These are phyloP conservation scores for Myiozetetes cayanensis DNA, from an alignment of 2,113 vertebrate species.

Conservation along the genomic window DNA sequence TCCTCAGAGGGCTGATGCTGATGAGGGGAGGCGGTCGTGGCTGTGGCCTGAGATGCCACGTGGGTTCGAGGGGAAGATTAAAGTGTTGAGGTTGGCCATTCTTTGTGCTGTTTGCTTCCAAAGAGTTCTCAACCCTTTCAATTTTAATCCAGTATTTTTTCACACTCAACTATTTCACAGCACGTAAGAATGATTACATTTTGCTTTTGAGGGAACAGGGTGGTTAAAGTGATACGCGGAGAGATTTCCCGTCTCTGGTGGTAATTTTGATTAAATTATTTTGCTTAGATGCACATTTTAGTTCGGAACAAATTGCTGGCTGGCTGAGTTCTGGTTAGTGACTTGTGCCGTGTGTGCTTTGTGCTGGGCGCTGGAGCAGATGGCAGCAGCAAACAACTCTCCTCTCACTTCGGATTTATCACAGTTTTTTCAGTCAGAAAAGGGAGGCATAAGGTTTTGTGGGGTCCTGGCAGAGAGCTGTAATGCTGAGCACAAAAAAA, in stretches of 20 bases:
- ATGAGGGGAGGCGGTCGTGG: too few species aligned
- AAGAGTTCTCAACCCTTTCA: background rate
- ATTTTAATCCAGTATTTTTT: background rate
- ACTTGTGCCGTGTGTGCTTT: background rate
- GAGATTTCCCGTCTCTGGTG: background rate
- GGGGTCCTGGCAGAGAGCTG: background rate
- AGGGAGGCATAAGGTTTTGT: background rate
- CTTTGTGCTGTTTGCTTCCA: background rate
- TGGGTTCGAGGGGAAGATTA: rapidly evolving
- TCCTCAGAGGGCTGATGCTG: background rate
- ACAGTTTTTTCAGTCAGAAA: background rate
- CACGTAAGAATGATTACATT: background rate
- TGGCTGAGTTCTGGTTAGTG: background rate
- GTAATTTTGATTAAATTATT: background rate
- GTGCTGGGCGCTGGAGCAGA: background rate
- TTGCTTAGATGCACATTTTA: background rate
- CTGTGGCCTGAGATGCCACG: background rate
- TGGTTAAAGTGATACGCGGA: background rate
- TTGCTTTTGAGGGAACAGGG: background rate
- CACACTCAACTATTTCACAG: background rate
- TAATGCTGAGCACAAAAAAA: background rate
- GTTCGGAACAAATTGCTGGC: background rate
- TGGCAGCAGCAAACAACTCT: background rate
- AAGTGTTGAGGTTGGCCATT: background rate
- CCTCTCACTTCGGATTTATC: background rate